Evolutionary conservation across 1,140 invertebrate genomes (phyloP).

Genomic region (Drosophila simulans): DNA sequence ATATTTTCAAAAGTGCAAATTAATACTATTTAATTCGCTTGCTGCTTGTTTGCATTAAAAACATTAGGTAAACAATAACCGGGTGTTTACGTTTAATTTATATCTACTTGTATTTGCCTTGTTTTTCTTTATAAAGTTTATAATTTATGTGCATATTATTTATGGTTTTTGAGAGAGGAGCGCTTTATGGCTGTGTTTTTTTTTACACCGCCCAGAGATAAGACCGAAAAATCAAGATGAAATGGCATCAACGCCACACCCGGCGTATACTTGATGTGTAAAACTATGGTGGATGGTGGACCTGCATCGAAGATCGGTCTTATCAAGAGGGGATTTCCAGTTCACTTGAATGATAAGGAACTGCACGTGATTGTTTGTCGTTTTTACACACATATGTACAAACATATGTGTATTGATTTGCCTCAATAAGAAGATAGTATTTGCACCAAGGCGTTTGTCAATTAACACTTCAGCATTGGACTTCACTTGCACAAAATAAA

Average conservation of each 20-base stretch:
- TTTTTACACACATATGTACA: background rate
- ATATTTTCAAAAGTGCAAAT: background rate
- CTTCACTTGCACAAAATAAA: background rate
- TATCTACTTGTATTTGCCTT: slow-evolving; percentile 16
- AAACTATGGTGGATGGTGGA: slow-evolving; percentile 7
- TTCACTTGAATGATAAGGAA: slow-evolving; percentile 4
- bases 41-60: slow-evolving; percentile 3
- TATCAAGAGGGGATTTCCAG: slow-evolving; percentile 29
- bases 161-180: slow-evolving; percentile 28
- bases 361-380: slow-evolving; percentile 40
- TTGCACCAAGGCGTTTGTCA: slow-evolving; percentile 13
- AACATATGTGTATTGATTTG: background rate
- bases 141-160: slow-evolving; percentile 47
- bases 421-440: slow-evolving; percentile 13
- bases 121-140: slow-evolving; percentile 14
- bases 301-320: slow-evolving; percentile 1
- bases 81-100: slow-evolving; percentile 15
- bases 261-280: slow-evolving; percentile 49
- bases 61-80: slow-evolving; percentile 8
- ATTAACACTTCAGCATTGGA: slow-evolving; percentile 19
- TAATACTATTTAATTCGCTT: slow-evolving; percentile 7
- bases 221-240: background rate
- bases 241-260: background rate
- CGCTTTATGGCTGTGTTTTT: slow-evolving; percentile 38
- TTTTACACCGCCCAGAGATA: slow-evolving; percentile 3